Evolutionary conservation across 2,888 invertebrate genomes (phyloP).

Genomic region (Dynastes maya): DNA sequence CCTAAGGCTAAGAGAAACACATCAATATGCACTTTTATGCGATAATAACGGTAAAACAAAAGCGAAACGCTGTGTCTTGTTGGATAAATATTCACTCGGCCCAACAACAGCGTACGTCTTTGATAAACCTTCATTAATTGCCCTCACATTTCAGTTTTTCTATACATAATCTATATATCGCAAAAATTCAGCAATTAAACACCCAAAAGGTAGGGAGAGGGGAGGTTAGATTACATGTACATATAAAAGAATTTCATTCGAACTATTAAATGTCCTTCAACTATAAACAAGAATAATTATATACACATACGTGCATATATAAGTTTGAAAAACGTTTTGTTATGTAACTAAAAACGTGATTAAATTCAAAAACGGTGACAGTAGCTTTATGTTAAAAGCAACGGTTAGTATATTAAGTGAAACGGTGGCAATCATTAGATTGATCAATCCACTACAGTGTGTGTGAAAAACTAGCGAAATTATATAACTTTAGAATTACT

Average conservation of each 20-base stretch:
- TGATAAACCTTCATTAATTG: no score
- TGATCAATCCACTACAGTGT: not conserved
- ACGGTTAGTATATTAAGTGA: constrained; percentile 34
- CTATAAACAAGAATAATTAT: constrained; percentile 38
- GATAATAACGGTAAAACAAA: constrained; percentile 22
- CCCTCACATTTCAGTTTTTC: no score
- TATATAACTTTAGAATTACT: constrained; percentile 21
- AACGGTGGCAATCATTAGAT: constrained; percentile 5
- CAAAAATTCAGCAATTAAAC: not conserved
- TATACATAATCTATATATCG: not conserved
- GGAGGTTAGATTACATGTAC: not conserved
- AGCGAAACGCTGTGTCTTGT: not conserved
- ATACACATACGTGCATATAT: constrained; percentile 23
- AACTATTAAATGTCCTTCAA: constrained; percentile 39
- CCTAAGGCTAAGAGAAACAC: constrained; percentile 26
- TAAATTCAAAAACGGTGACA: constrained; percentile 40
- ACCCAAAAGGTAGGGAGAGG: not conserved
- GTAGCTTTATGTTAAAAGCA: constrained; percentile 8
- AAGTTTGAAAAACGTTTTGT: constrained; percentile 38
- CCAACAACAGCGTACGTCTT: not conserved
- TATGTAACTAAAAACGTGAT: constrained; percentile 43
- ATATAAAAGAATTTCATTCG: not conserved
- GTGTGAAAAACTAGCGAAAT: constrained; percentile 24
- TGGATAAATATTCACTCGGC: constrained; percentile 24
- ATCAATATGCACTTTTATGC: constrained; percentile 17